phyloP scores from a whole-genome alignment of 1,140 invertebrate species.

The Rhopalosiphum padi region DNA sequence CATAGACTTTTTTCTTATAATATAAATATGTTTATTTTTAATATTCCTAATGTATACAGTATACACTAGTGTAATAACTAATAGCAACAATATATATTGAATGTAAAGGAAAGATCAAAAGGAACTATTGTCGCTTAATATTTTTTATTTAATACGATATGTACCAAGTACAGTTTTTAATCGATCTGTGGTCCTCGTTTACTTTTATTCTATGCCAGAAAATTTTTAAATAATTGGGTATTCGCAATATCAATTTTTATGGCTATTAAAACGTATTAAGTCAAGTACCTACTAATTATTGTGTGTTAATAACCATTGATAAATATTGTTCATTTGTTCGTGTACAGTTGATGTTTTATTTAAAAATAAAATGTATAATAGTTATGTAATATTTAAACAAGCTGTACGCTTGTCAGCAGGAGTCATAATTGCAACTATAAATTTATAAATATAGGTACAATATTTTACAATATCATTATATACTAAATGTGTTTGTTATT shows the following conservation, averaged over 20 bases:
- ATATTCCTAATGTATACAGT: too few species aligned
- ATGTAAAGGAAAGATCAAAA: too few species aligned
- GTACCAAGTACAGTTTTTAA: background rate
- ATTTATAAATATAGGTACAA: background rate
- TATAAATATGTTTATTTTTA: too few species aligned
- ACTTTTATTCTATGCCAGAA: background rate
- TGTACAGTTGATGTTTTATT: background rate
- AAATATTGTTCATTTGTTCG: background rate
- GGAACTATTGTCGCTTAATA: too few species aligned
- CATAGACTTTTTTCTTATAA: too few species aligned
- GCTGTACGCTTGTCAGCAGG: background rate
- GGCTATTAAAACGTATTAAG: background rate
- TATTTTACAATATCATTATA: background rate
- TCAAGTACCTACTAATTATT: background rate
- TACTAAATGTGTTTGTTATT: background rate
- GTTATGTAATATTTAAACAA: background rate
- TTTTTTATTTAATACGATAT: too few species aligned
- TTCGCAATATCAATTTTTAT: background rate
- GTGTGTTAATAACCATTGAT: background rate
- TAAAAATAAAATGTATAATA: background rate
- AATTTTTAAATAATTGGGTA: background rate
- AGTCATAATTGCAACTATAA: background rate
- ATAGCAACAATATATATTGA: too few species aligned
- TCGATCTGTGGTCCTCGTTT: background rate
- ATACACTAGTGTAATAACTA: too few species aligned